Evolutionary conservation across 2,888 invertebrate genomes (phyloP), one percentile per base, ranked within the genome.

Genomic region (Kuschelorhynchus macadamiae): DNA sequence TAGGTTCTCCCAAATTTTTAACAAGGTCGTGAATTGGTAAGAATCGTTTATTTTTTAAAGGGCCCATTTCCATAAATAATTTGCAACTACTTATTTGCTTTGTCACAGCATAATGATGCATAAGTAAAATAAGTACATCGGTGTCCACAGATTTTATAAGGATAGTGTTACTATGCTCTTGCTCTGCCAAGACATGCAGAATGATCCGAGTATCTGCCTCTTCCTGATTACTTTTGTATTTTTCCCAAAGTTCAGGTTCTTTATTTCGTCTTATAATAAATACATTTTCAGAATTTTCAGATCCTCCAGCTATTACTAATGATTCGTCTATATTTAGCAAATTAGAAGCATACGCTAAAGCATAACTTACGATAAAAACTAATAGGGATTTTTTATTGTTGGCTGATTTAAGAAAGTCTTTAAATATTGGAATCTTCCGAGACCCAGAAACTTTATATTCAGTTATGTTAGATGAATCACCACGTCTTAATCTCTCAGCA

Each of bases 221-320:
- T 44, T 44, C 44, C 17, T 44, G 44, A 44, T 44, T 44, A 16
- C 44, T 44, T 3, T 44, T 44, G 5, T 8, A 44, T 44, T 7
- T 5, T 8, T 16, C 44, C 20, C 5, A 4, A 44, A 4, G 5
- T 44, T 44, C 8, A 7, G 17, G 44, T 14, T 4, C 44, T 18
- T 44, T 5, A 44, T 44, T 44, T 44, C 14, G 3, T 18, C 2
- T 44, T 16, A 44, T 44, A 44, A 41, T 14, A 39, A 56, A 41
- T 56, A 64, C 64, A 64, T 56, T 42, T 57, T 41, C 49, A 56
- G 64, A 56, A 49, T 17, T 9, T 9, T 4, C 25, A 41, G 55
- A 14, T 7, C 52, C 18, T 18, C 9, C 9, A 42, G 41, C 20
- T 62, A 53, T 33, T 39, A 47, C 46, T 63, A 53, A 47, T 60